Percentiles rank a stretch among this genome's conserved stretches.
phyloP scores from a whole-genome alignment of 2,113 vertebrate species.

The Phalacrocorax pelagicus region DNA sequence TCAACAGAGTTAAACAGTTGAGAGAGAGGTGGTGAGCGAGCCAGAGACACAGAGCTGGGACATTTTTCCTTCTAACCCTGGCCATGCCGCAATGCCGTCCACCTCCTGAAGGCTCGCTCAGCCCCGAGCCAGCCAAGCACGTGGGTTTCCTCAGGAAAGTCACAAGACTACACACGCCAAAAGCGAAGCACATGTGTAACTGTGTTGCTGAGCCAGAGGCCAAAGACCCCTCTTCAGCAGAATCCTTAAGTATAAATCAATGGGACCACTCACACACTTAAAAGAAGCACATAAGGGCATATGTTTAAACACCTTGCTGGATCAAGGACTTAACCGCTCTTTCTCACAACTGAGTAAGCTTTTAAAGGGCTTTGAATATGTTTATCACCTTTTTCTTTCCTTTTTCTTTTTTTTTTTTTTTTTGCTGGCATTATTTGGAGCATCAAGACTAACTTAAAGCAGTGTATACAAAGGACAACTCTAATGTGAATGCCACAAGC shows the following conservation, averaged over 20 bases:
- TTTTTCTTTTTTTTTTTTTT: background rate
- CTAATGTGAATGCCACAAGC: background rate
- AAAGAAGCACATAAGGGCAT: background rate
- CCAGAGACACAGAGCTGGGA: background rate
- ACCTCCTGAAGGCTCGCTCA: background rate
- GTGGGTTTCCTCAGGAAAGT: slow-evolving; percentile 14
- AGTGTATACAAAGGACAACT: background rate
- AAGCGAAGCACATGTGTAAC: background rate
- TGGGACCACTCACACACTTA: background rate
- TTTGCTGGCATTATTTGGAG: background rate
- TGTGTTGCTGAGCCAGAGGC: background rate
- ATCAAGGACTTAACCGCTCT: background rate
- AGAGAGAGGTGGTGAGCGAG: background rate
- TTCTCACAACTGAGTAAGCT: background rate
- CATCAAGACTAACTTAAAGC: background rate
- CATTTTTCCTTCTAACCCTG: background rate
- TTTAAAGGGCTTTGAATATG: background rate
- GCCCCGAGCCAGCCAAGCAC: background rate
- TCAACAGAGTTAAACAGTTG: background rate
- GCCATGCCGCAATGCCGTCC: accelerated
- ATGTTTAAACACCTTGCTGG: background rate
- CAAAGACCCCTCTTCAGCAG: background rate
- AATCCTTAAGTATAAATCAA: background rate
- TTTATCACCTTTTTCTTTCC: background rate
- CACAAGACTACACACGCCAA: background rate